phyloP scores from a whole-genome alignment of 2,888 invertebrate genomes.

The Drosophila tanythrix region DNA sequence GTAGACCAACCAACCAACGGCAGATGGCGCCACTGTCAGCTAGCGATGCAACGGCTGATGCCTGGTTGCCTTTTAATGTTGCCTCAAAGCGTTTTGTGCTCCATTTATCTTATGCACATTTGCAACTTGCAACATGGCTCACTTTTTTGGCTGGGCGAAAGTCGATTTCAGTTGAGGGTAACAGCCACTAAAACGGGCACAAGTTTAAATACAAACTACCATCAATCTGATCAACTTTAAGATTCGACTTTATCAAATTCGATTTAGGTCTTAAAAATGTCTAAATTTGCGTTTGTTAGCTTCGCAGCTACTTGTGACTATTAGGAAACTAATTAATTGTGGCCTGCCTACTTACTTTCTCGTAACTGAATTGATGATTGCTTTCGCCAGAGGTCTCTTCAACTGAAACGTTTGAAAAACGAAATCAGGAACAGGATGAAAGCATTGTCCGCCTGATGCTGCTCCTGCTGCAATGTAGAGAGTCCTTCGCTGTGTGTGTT shows the following conservation, averaged over 20 bases:
- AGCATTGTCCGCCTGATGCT: conserved; percentile 15
- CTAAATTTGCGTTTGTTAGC: neutral
- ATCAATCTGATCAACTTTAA: conserved; percentile 29
- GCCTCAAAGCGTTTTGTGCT: conserved; percentile 69
- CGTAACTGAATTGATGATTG: conserved; percentile 30
- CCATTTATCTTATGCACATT: conserved; percentile 67
- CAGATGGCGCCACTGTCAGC: conserved; percentile 54
- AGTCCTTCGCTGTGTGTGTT: conserved; percentile 5
- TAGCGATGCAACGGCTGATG: conserved; percentile 4
- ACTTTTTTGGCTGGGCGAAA: conserved; percentile 23
- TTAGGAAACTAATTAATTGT: neutral
- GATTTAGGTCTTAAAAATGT: neutral
- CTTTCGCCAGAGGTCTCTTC: neutral
- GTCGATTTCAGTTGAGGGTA: conserved; percentile 6
- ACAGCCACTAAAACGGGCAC: neutral
- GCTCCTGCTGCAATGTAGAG: conserved; percentile 9
- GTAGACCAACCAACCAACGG: conserved; percentile 18
- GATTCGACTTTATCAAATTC: neutral
- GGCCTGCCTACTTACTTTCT: neutral
- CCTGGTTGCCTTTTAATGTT: conserved; percentile 63
- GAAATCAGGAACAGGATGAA: neutral
- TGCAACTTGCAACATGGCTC: conserved; percentile 25
- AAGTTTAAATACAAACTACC: conserved; percentile 7
- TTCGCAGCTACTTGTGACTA: neutral
- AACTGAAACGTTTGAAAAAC: neutral